Base-by-base conservation (phyloP, 2,888 invertebrate species). In the Brachyptera putata region DNA sequence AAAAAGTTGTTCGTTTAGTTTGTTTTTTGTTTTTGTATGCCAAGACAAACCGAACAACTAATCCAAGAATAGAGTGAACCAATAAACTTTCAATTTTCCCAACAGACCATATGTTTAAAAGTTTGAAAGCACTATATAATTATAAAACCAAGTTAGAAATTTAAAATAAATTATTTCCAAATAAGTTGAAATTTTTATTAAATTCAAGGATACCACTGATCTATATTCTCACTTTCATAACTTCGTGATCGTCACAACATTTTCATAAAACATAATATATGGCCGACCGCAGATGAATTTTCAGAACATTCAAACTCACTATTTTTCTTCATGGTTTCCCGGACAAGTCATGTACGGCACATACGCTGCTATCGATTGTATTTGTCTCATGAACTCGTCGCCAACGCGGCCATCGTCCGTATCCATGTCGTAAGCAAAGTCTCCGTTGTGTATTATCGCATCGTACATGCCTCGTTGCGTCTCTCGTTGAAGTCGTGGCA, bases 371-470 rank as follows among this genome's bases (percentile, higher is more conserved):
- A 80, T 74, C 0, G 78, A 72, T 69, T 82, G 75, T 56, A 81
- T 77, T 69, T 76, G 74, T n/a, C 75, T 69, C 78, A 81, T 76
- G 65, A 79, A 81, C 49, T 73, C 72, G 68, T 82, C 80, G 5
- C 81, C 81, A 22, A 76, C 72, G 49, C 68, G 60, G 2, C 75
- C 80, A 66, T 79, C 71, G 60, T 78, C 70, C 18, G 84, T 77
- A 74, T 92, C 79, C 92, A 96, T 90, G 74, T 96, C 91, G 75
- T 96, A 96, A 0, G 95, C 96, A 77, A 95, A 93, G 79, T 96
- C 96, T 0, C 95, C 95, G 41, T 95, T 91, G 77, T 96, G 96
- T 57, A 96, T 80, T 58, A 93, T 83, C 59, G 90, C 84, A 79
- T 96, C 93, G 74, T 92, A 94, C 72, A 84, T 75, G 9, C 84